Conservation (phyloP, 2,888 invertebrate genomes). For the Pristionchus arcanus region DNA sequence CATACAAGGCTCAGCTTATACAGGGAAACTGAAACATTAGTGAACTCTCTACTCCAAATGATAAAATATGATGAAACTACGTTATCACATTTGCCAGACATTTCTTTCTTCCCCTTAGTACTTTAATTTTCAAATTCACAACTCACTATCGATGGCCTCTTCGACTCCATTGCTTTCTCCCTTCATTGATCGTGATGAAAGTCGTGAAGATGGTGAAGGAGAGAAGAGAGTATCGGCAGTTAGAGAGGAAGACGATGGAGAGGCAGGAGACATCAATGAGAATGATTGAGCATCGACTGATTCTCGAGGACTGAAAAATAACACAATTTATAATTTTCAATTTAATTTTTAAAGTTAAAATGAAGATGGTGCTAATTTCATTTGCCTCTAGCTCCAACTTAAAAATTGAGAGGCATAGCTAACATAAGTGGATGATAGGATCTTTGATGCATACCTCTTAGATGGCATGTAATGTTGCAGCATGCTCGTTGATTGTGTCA, state of each 20-base stretch:
- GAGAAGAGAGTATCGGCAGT: constrained; percentile 38
- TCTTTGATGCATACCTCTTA: constrained; percentile 49
- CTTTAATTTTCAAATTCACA: not conserved
- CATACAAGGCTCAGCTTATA: no score
- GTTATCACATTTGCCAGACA: no score
- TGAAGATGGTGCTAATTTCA: no score
- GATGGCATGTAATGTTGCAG: constrained; percentile 23
- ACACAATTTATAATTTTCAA: not conserved
- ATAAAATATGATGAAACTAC: no score
- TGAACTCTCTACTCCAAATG: no score
- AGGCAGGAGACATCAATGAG: constrained; percentile 34
- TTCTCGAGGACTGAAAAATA: constrained; percentile 41
- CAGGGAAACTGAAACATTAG: no score
- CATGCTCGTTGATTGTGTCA: not conserved
- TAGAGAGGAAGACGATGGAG: constrained; percentile 27
- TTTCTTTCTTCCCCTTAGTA: no score
- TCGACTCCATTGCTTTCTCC: constrained; percentile 45
- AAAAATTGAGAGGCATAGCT: no score
- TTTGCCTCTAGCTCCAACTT: no score
- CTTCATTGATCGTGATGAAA: not conserved
- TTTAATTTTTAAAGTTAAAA: not conserved
- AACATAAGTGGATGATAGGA: not conserved
- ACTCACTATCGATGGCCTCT: constrained; percentile 13
- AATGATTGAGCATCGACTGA: constrained; percentile 48
- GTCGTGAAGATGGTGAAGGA: constrained; percentile 6